Evolutionary conservation across 2,797 vertebrate genomes (phyloP), one percentile per base, ranked within the genome.

Genomic region (Adelosebastes latens): DNA sequence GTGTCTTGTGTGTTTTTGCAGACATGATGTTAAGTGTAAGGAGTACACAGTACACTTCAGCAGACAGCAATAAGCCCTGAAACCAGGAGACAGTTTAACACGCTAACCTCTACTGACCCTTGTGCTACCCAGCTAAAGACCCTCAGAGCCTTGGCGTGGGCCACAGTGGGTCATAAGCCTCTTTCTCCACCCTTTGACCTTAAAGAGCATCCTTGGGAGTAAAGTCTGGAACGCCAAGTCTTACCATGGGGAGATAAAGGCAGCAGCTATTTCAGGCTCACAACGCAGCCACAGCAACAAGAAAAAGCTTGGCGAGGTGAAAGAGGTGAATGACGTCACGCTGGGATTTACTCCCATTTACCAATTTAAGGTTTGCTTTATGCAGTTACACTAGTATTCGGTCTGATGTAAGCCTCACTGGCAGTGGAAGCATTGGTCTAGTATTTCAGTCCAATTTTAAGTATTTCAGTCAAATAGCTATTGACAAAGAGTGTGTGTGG

Each of bases 201-300:
- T 24, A 79, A 67, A 79, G 79, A 85, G 71, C 73, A 83, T 82
- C 81, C 7, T 72, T 79, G 64, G 39, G 74, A 86, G 75, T 83
- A 75, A 63, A 85, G 85, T 72, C 87, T 81, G 73, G 88, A 86
- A 87, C 87, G 82, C 81, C 46, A 85, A 77, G 80, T 88, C 87
- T 82, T 81, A 83, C 79, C 76, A 71, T n/a, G 36, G 53, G 64
- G 77, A 88, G 89, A 84, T 87, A 81, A 87, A 87, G 85, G 31
- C 64, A n/a, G 86, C 18, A 73, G 89, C 88, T 90, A 92, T 92
- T 94, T 91, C 72, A 69, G 75, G 81, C 82, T 86, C 88, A 62
- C 12, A 66, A 63, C 11, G 8, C 77, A 81, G 86, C 75, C 87
- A 75, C 79, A 69, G 42, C 14, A 77, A 87, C 60, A 81, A 75